Conservation (phyloP, 2,888 invertebrate genomes). For the Daptonema setosum region DNA sequence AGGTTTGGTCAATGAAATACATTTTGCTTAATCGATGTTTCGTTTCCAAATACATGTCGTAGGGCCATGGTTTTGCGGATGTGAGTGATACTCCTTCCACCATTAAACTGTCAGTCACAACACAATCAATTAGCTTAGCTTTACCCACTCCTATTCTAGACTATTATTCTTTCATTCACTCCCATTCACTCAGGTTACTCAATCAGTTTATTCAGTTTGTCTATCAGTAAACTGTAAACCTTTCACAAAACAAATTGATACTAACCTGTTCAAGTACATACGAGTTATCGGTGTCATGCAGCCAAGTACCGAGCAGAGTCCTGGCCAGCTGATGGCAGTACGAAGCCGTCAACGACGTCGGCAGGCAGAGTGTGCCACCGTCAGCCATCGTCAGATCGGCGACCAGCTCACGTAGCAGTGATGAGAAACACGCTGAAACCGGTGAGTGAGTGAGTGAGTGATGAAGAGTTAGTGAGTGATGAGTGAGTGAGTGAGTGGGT, state of each 20-base stretch:
- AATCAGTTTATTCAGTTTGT: too few species aligned
- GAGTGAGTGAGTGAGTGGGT: conserved; percentile 20
- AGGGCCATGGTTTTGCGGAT: too few species aligned
- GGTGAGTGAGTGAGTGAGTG: neutral
- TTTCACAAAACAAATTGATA: too few species aligned
- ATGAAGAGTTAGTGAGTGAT: too few species aligned
- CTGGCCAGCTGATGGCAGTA: conserved; percentile 70
- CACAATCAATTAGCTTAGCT: too few species aligned
- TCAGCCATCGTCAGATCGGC: conserved; percentile 85
- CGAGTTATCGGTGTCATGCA: conserved; percentile 71
- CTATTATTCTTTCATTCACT: neutral
- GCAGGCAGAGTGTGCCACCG: conserved; percentile 62
- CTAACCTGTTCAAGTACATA: conserved; percentile 85
- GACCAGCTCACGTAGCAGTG: conserved; percentile 62
- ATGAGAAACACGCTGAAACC: conserved; percentile 43
- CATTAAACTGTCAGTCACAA: too few species aligned
- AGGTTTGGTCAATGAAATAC: too few species aligned
- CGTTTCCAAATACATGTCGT: too few species aligned
- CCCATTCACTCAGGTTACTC: neutral
- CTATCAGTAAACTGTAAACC: too few species aligned
- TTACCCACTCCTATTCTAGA: neutral
- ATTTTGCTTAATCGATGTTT: too few species aligned
- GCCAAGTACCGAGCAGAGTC: conserved; percentile 74
- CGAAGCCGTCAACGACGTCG: conserved; percentile 55
- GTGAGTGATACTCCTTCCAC: too few species aligned